Evolutionary conservation across 2,797 vertebrate species (phyloP).

Genomic region (Lutjanus argentimaculatus): DNA sequence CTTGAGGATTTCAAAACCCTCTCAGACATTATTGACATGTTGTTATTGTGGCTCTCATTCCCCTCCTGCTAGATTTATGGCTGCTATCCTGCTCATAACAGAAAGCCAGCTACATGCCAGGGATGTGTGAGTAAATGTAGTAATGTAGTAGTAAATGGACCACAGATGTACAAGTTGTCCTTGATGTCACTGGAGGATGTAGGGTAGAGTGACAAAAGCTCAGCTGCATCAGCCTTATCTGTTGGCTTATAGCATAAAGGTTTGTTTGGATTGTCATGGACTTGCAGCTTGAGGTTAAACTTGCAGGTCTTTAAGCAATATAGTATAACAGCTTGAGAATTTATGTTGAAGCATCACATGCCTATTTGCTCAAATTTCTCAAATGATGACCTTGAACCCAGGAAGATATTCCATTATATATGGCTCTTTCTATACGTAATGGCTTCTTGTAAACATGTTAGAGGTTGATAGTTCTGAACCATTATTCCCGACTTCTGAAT

Average conservation of each 20-base stretch:
- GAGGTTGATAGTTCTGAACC: too few relatives aligned
- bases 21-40: conserved; percentile 78
- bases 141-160: conserved; percentile 41
- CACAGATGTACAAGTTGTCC: conserved; percentile 33
- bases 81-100: conserved; percentile 68
- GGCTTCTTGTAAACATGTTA: not conserved
- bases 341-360: not conserved
- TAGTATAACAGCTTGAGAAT: not conserved
- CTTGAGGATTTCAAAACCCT: conserved; percentile 77
- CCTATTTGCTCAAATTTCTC: not conserved
- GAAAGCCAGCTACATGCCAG: conserved; percentile 44
- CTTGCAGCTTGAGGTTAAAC: not conserved
- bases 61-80: conserved; percentile 27
- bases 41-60: conserved; percentile 70
- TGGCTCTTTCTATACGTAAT: not conserved
- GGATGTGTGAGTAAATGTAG: conserved; percentile 48
- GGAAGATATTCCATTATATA: not conserved
- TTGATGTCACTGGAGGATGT: conserved; percentile 18
- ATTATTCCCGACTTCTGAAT: too few relatives aligned
- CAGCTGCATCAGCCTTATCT: conserved; percentile 5
- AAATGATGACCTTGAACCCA: not conserved
- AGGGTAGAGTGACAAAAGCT: conserved; percentile 27
- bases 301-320: not conserved
- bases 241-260: conserved; percentile 10
- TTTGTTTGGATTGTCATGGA: not conserved